Conservation (phyloP, 2,113 vertebrate genomes). For the Ciconia boyciana region DNA sequence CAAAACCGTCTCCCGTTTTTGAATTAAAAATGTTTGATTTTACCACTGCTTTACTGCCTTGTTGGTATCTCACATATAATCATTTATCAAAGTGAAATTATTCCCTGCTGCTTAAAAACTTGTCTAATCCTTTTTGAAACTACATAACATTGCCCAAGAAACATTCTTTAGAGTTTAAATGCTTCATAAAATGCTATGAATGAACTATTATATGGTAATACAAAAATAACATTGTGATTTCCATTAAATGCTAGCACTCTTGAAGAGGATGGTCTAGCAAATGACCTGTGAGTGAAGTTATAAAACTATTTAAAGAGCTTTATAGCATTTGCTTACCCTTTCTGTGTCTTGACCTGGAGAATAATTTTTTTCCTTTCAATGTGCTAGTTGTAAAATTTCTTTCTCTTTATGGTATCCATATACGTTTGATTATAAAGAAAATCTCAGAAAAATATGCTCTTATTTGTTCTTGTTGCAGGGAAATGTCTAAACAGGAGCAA, state of each 20-base stretch:
- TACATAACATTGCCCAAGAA: neutral
- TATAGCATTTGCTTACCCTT: neutral
- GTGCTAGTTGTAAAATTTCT: neutral
- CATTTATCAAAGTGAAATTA: neutral
- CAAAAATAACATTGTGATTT: constrained; percentile 6
- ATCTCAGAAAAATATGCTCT: neutral
- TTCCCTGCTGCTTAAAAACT: neutral
- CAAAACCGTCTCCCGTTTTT: neutral
- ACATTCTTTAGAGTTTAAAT: neutral
- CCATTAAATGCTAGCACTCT: neutral
- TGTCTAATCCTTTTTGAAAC: neutral
- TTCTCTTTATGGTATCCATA: neutral
- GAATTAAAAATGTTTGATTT: neutral
- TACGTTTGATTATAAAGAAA: neutral
- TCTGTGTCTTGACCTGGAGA: neutral
- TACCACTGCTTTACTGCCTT: neutral
- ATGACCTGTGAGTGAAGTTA: neutral
- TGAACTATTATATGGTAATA: neutral
- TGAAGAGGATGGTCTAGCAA: neutral
- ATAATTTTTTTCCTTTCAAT: neutral
- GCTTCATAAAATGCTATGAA: neutral
- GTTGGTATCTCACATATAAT: neutral
- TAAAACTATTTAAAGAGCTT: neutral
- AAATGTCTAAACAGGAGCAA: neutral
- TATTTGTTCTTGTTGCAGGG: neutral